Evolutionary conservation across 2,888 invertebrate species (phyloP), one percentile per base, ranked within the genome.

Genomic region (Lasioglossum calceatum): DNA sequence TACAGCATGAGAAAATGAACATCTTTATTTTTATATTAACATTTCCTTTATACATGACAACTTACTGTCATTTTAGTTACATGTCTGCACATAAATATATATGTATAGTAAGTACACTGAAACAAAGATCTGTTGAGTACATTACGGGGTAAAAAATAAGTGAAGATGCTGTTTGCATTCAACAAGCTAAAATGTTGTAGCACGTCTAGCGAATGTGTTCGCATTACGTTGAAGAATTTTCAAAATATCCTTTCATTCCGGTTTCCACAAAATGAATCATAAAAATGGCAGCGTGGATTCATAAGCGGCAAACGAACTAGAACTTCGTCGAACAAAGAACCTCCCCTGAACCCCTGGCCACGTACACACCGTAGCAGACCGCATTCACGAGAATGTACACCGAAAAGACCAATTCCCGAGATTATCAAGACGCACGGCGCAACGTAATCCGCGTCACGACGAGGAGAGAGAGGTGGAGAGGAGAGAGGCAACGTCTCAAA

Each of bases 281-380:
- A 39, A 70, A 39, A 70, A 70, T 39, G 36, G 70, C 23, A 70
- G 36, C 36, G 27, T 32, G 64, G 64, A 23, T 39, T 39, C 39
- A 39, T 70, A 39, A 70, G 36, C 71, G n/a, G 5, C 39, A 71
- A 71, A n/a, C 39, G 42, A 71, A 71, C 71, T 42, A 14, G n/a
- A 71, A 23, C n/a, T n/a, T 23, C 1, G 32, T 32, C 71, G 39
- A 82, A 78, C 61, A n/a, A 80, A 42, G n/a, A 80, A 64, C 32
- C 58, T 2, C 54, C 75, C 71, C 36, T 12, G 47, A 72, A 19
- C 42, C 39, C 39, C 4, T 39, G 7, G 39, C 70, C 71, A 42
- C 42, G 42, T 71, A 14, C 27, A 47, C 39, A 42, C 39, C 10
- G 19, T 39, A 39, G 36, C 23, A 19, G 54, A 71, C 78, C 39